phyloP scores from a whole-genome alignment of 2,113 vertebrate genomes.

The Lucifuga dentata region DNA sequence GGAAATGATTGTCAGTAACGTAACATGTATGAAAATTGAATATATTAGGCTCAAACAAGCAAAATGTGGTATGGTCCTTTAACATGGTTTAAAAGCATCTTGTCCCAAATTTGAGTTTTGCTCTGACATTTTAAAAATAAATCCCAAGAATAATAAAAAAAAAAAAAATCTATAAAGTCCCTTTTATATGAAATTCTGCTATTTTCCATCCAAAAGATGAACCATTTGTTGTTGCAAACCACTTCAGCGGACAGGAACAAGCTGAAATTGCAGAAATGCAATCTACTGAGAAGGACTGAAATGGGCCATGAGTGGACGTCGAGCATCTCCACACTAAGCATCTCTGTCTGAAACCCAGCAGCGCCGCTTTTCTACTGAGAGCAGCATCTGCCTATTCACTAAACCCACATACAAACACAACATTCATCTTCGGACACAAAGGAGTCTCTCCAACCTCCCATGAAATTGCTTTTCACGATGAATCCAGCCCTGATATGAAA shows the following conservation, averaged over 20 bases:
- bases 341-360: slow-evolving; percentile 21
- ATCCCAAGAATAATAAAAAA: too few species aligned
- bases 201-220: slow-evolving; percentile 17
- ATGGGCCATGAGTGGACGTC: slow-evolving; percentile 50
- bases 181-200: not conserved
- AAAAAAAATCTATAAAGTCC: not conserved
- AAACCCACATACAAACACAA: slow-evolving; percentile 30
- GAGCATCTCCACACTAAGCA: slow-evolving; percentile 42
- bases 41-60: too few species aligned
- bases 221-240: slow-evolving; percentile 38
- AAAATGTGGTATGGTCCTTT: too few species aligned
- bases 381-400: slow-evolving; percentile 31
- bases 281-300: slow-evolving; percentile 49
- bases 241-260: slow-evolving; percentile 50
- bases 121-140: not conserved
- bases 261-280: slow-evolving; percentile 54
- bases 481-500: slow-evolving; percentile 35
- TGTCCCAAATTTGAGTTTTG: too few species aligned
- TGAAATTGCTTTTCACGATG: slow-evolving; percentile 62
- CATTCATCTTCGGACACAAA: slow-evolving; percentile 56
- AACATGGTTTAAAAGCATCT: too few species aligned
- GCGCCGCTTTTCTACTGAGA: slow-evolving; percentile 10
- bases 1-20: too few species aligned
- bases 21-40: too few species aligned
- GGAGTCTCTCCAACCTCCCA: slow-evolving; percentile 50